These are phyloP conservation scores for Calyptomena viridis DNA, from an alignment of 2,113 vertebrate species.

Conservation along the genomic window DNA sequence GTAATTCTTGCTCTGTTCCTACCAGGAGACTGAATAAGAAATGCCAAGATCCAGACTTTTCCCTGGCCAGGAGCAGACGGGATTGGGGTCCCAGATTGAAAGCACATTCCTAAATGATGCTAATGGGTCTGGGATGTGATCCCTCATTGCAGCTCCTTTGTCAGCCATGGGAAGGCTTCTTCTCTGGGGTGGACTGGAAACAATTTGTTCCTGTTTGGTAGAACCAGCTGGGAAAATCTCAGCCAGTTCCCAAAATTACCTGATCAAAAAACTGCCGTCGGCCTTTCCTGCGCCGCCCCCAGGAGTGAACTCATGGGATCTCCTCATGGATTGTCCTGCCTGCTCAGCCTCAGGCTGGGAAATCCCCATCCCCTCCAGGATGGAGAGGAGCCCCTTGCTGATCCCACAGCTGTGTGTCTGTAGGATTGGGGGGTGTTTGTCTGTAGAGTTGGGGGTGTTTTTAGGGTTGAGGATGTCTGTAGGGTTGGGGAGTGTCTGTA, in stretches of 20 bases:
- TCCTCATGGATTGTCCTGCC: background rate
- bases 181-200: background rate
- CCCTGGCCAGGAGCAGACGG: background rate
- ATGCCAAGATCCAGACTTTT: background rate
- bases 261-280: background rate
- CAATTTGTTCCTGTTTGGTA: background rate
- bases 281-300: accelerated
- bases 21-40: background rate
- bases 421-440: too few relatives aligned
- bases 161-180: background rate
- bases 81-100: background rate
- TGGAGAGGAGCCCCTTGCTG: background rate
- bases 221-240: background rate
- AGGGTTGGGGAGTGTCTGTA: too few relatives aligned
- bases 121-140: background rate
- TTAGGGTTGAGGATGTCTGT: too few relatives aligned
- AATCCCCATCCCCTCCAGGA: background rate
- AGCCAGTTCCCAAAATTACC: background rate
- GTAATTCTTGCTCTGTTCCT: background rate
- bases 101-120: background rate
- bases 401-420: accelerated
- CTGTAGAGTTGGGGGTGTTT: too few relatives aligned
- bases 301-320: background rate
- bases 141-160: background rate
- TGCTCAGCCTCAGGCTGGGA: background rate